Evolutionary conservation across 2,113 vertebrate species (phyloP).

Genomic region (Sinocyclocheilus anshuiensis): DNA sequence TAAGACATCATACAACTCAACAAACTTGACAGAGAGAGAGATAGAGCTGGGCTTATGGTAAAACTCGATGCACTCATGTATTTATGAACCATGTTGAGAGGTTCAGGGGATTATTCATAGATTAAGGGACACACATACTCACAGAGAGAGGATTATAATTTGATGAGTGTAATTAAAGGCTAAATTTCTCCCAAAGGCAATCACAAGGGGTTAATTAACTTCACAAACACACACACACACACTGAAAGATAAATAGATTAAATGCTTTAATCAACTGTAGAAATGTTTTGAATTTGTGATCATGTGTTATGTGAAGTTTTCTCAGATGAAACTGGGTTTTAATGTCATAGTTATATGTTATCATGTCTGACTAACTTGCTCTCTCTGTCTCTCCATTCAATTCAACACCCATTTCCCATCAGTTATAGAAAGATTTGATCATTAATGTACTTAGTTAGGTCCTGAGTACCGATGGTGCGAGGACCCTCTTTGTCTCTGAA

Average conservation of each 20-base stretch:
- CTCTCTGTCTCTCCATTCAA: not conserved
- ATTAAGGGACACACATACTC: conserved; percentile 15
- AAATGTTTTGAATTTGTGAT: conserved; percentile 34
- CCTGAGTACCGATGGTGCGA: not conserved
- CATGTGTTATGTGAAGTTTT: not conserved
- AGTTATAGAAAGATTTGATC: not conserved
- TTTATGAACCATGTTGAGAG: conserved; percentile 19
- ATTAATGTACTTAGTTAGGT: not conserved
- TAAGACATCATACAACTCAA: not conserved
- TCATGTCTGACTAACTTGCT: not conserved
- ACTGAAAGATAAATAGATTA: not conserved
- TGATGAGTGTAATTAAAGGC: conserved; percentile 61
- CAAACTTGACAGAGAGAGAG: not conserved
- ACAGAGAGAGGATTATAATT: conserved; percentile 49
- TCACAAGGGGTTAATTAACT: conserved; percentile 56
- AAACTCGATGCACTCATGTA: not conserved
- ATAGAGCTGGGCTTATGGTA: not conserved
- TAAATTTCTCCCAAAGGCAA: conserved; percentile 41
- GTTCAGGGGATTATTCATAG: not conserved
- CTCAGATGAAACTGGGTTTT: not conserved
- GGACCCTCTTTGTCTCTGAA: no score
- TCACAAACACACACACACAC: conserved; percentile 4
- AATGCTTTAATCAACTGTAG: conserved; percentile 46
- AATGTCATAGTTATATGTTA: not conserved
- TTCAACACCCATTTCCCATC: not conserved